Evolutionary conservation across 1,140 invertebrate species (phyloP), one percentile per base, ranked within the genome.

Genomic region (Sinella curviseta): DNA sequence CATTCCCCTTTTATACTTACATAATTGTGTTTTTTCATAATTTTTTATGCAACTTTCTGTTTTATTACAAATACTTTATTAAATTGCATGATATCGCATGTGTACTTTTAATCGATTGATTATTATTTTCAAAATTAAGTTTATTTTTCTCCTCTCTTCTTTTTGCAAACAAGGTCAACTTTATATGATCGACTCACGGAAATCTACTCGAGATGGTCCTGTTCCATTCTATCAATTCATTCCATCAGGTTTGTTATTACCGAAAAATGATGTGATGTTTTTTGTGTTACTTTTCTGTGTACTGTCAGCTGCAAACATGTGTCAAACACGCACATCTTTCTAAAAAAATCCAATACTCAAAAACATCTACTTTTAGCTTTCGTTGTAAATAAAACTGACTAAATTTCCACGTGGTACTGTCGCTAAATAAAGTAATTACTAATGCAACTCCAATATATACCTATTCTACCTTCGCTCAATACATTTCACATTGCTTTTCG

Each of bases 161-260:
- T 76, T 76, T 65, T 26, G 8, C 57, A 26, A 48, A 48, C 39
- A 82, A 84, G 83, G 83, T 74, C 83, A 84, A 82, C 54, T 84
- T 20, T 84, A 82, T 77, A 74, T 84, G 80, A 80, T 84, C 76
- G 83, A 84, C 74, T 84, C 83, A n/a, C 67, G 81, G 55, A 84
- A 82, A 76, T 77, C 81, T 8, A 34, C 70, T n/a, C 74, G 76
- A 31, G 79, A 77, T 20, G 55, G 39, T 48, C 76, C 60, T 20
- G 55, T 78, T 34, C 83, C 81, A 14, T 83, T 83, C 67, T 82
- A 82, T 78, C 83, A 83, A 73, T 83, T 83, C 70, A 12, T 81
- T 48, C 76, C 76, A 26, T 67, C 76, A 82, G 83, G 83, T 84
- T 67, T 77, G 82, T 55, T 33, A 76, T 57, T 28, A 35, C 4